phyloP scores from a whole-genome alignment of 1,140 invertebrate species.

The Pteromalus puparum region DNA sequence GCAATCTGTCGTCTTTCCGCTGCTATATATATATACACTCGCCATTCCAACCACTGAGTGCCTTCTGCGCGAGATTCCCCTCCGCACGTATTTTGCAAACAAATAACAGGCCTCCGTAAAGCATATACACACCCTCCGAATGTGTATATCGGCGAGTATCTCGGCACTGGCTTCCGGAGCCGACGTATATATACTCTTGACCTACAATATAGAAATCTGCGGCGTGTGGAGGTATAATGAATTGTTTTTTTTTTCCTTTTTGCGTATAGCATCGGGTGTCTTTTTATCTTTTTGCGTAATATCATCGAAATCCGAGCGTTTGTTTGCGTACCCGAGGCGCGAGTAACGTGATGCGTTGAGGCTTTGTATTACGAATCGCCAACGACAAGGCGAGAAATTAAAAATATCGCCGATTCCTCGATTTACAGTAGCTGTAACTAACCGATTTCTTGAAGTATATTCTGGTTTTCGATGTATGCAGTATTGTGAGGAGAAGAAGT shows the following conservation, averaged over 20 bases:
- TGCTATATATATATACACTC: neutral
- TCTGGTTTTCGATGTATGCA: too few species aligned
- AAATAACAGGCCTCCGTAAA: conserved; percentile 9
- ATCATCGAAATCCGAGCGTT: neutral
- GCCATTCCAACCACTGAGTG: conserved; percentile 51
- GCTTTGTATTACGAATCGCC: neutral
- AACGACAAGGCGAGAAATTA: neutral
- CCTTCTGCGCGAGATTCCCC: conserved; percentile 54
- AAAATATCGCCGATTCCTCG: neutral
- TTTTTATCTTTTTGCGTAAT: too few species aligned
- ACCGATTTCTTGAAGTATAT: too few species aligned
- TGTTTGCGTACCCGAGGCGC: neutral
- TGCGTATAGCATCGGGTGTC: too few species aligned
- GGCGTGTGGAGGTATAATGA: too few species aligned
- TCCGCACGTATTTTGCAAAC: conserved; percentile 20
- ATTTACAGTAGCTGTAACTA: neutral
- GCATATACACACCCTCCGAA: neutral
- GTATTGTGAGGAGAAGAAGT: neutral
- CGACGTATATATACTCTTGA: neutral
- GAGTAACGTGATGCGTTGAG: neutral
- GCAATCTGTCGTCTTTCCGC: conserved; percentile 61
- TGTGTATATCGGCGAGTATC: neutral
- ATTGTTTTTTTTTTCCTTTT: too few species aligned
- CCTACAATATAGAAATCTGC: neutral
- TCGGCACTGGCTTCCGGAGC: neutral